Evolutionary conservation across 2,113 vertebrate genomes (phyloP), one percentile per base, ranked within the genome.

Genomic region (Micromys minutus): DNA sequence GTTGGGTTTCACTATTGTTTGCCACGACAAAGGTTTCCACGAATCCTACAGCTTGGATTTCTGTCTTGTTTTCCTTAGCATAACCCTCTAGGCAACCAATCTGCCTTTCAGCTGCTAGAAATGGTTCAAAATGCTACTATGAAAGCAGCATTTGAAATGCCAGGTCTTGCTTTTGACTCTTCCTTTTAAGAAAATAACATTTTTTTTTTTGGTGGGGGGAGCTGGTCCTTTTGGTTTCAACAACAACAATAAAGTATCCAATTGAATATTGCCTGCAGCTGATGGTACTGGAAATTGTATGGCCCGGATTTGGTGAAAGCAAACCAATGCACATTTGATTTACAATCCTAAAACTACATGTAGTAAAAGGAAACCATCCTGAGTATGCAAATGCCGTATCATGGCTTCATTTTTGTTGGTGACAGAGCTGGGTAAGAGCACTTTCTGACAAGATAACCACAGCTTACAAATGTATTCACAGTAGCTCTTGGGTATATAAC

Each of bases 1-100:
- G 98, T 98, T 98, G 98, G 94, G 98, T 99, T 98, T 98, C 97
- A 98, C 98, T 97, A 99, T 99, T 99, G 98, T 99, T 98, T 98
- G 97, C 93, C 97, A 95, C 93, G 97, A 99, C 98, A 99, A 99
- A 99, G 98, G 95, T 97, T 99, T 98, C 98, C 80, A 96, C 98
- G 98, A 99, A 98, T 98, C 98, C 98, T 97, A 74, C 97, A 99
- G 98, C 99, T 99, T 98, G 97, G 97, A 98, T 99, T 99, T 99
- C 99, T 98, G 97, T 96, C 97, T 98, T 99, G 98, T 99, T 99
- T 98, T 96, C 94, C 94, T 97, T 95, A 95, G 98, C 98, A 98
- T 98, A 98, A 99, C 94, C 97, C 98, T 98, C 97, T 98, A 98
- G 99, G 98, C 98, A 94, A 98, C 97, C 93, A 98, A 98, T 88